phyloP scores from a whole-genome alignment of 2,888 invertebrate species.

The Plebejus argus region DNA sequence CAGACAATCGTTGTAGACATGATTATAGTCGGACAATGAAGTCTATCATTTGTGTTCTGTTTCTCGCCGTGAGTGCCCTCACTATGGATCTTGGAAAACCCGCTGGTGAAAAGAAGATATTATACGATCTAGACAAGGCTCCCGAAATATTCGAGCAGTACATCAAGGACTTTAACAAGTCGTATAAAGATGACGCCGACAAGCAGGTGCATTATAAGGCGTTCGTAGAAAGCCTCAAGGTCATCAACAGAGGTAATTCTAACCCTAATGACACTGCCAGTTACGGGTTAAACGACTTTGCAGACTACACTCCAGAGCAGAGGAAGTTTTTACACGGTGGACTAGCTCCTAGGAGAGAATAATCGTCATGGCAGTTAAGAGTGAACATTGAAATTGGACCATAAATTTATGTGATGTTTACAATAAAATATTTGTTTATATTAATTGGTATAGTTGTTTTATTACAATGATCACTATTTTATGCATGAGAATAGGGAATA shows the following conservation, averaged over 20 bases:
- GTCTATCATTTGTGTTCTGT: background rate
- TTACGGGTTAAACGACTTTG: background rate
- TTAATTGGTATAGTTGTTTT: background rate
- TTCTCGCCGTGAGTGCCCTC: background rate
- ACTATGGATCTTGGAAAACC: background rate
- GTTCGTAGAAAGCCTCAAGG: background rate
- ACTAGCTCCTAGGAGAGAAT: background rate
- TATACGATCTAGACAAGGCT: background rate
- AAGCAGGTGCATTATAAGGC: constrained; percentile 1
- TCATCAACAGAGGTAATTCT: background rate
- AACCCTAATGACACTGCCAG: background rate
- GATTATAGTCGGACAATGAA: background rate
- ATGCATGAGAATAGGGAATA: too few species aligned
- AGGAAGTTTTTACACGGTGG: background rate
- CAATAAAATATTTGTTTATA: background rate
- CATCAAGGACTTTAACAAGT: constrained; percentile 4
- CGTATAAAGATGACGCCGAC: background rate
- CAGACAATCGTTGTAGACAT: background rate
- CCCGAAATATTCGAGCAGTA: background rate
- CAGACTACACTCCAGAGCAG: background rate
- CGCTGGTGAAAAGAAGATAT: background rate
- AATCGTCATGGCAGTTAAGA: background rate
- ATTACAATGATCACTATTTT: background rate
- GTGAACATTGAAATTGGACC: background rate
- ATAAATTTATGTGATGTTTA: background rate